Percentiles rank a stretch among this genome's conserved stretches.
These are phyloP conservation scores for Diachrysia chrysitis DNA, from an alignment of 2,888 invertebrate species.

Conservation along the genomic window DNA sequence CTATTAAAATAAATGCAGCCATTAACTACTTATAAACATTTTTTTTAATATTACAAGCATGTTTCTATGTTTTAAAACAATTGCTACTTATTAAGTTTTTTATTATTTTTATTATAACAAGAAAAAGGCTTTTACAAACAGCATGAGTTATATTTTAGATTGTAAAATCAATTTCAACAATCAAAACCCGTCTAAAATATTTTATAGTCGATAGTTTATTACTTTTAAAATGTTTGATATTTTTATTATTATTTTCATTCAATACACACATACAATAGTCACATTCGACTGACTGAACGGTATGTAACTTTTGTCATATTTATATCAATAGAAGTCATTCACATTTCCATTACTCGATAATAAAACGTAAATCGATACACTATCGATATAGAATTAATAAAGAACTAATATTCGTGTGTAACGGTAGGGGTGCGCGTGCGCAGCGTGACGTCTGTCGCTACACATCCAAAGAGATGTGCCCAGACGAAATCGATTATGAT, in stretches of 20 bases:
- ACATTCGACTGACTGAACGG: neutral
- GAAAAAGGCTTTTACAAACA: neutral
- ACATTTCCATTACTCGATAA: conserved; percentile 48
- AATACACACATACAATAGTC: neutral
- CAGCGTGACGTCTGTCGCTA: conserved; percentile 76
- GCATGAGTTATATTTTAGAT: conserved; percentile 2
- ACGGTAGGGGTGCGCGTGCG: conserved; percentile 76
- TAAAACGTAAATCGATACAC: conserved; percentile 52
- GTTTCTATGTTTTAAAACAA: neutral
- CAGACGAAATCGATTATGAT: conserved; percentile 79
- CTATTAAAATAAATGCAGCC: neutral
- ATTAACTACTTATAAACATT: neutral
- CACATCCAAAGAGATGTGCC: conserved; percentile 67
- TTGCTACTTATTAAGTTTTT: neutral
- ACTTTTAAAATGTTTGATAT: neutral
- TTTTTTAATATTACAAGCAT: neutral
- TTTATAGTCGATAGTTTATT: neutral
- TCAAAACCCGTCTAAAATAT: neutral
- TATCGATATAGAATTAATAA: conserved; percentile 52
- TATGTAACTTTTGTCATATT: conserved; percentile 30
- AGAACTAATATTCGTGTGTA: conserved; percentile 63
- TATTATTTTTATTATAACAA: neutral
- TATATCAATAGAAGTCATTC: conserved; percentile 35
- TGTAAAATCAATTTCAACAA: conserved; percentile 4
- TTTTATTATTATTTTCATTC: neutral